Percentiles rank a stretch among this genome's conserved stretches.
Conservation (phyloP, 2,113 vertebrate species). For the Heterotilapia buettikoferi region DNA sequence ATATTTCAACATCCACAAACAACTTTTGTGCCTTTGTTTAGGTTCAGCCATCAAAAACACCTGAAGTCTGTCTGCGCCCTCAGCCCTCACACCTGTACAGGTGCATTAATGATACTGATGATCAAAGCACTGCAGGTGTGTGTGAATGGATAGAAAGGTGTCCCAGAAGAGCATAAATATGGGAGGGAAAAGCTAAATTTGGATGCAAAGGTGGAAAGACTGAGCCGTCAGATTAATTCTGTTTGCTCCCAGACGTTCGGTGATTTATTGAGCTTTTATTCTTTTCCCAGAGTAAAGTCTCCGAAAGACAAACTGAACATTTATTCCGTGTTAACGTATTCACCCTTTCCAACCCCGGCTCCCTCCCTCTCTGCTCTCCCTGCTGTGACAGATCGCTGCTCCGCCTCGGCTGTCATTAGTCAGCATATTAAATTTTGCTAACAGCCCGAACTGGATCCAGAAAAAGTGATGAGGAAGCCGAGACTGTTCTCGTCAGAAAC, state of each 20-base stretch:
- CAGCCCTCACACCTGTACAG: not conserved
- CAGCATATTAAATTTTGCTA: conserved; percentile 4
- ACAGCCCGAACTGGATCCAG: not conserved
- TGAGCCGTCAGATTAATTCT: not conserved
- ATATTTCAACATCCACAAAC: not conserved
- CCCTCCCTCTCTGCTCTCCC: not conserved
- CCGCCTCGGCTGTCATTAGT: not conserved
- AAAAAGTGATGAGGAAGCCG: not conserved
- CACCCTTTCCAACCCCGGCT: not conserved
- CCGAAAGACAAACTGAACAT: not conserved
- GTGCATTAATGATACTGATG: not conserved
- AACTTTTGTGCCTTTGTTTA: not conserved
- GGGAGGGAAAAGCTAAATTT: not conserved
- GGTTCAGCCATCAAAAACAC: not conserved
- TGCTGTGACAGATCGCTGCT: not conserved
- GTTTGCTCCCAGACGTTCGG: not conserved
- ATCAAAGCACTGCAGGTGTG: not conserved
- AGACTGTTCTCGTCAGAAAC: not conserved
- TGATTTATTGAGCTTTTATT: not conserved
- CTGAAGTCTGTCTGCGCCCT: not conserved
- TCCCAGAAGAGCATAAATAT: not conserved
- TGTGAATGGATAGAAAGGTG: not conserved
- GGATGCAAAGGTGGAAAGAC: not conserved
- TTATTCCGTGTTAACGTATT: not conserved
- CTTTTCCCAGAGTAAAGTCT: not conserved